Evolutionary conservation across 1,140 invertebrate genomes (phyloP).

Genomic region (Caenorhabditis brenneri): DNA sequence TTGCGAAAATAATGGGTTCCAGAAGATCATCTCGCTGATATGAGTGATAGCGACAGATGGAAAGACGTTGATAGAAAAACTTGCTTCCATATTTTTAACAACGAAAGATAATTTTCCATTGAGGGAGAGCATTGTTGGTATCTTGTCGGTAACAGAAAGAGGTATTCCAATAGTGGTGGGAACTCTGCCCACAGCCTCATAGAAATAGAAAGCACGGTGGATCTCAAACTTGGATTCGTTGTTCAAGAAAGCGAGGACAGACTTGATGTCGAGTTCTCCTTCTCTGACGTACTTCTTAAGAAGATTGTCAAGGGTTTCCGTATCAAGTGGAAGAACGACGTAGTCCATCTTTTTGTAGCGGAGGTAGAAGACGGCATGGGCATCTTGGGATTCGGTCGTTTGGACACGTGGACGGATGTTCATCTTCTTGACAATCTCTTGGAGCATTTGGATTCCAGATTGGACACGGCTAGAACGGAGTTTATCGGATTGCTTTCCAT

Average conservation of each 20-base stretch:
- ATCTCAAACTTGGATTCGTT: constrained; percentile 28
- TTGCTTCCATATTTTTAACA: neutral
- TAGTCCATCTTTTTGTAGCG: constrained; percentile 58
- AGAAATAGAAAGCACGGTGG: constrained; percentile 35
- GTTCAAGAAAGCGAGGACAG: constrained; percentile 33
- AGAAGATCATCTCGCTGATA: constrained; percentile 49
- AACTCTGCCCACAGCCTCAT: constrained; percentile 51
- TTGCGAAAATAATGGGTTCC: constrained; percentile 50
- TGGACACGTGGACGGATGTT: constrained; percentile 49
- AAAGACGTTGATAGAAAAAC: constrained; percentile 31
- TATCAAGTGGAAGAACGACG: constrained; percentile 51
- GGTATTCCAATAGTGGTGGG: constrained; percentile 60
- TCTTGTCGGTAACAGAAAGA: constrained; percentile 49
- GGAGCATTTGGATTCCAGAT: constrained; percentile 44
- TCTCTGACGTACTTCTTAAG: constrained; percentile 53
- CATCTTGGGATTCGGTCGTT: constrained; percentile 36
- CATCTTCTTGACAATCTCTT: constrained; percentile 46
- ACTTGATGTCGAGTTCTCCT: constrained; percentile 51
- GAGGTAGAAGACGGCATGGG: constrained; percentile 53
- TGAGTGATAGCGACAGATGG: constrained; percentile 55
- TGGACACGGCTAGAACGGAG: constrained; percentile 32
- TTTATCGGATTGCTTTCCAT: constrained; percentile 26
- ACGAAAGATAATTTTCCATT: constrained; percentile 39
- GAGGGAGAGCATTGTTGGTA: constrained; percentile 52
- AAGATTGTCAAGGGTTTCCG: constrained; percentile 45